Evolutionary conservation across 2,888 invertebrate species (phyloP).

Genomic region (Diaprepes abbreviatus): DNA sequence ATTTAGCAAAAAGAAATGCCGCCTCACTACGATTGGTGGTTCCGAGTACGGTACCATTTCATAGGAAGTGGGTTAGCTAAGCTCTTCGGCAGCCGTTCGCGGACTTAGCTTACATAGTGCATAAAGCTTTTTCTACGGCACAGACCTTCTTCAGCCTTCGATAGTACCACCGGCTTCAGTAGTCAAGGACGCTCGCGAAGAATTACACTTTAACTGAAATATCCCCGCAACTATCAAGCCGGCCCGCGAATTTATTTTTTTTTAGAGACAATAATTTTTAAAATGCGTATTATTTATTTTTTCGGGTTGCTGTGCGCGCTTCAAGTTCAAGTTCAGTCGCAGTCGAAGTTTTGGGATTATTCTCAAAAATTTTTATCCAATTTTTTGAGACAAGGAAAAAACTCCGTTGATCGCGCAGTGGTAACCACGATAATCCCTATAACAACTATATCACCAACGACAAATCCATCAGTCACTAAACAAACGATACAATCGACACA

Average conservation of each 20-base stretch:
- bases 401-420: slow-evolving; percentile 53
- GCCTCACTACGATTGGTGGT: slow-evolving; percentile 45
- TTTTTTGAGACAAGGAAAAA: slow-evolving; percentile 63
- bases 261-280: slow-evolving; percentile 24
- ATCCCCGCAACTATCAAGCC: slow-evolving; percentile 26
- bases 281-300: slow-evolving; percentile 46
- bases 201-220: slow-evolving; percentile 44
- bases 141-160: slow-evolving; percentile 65
- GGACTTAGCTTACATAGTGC: slow-evolving; percentile 61
- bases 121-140: slow-evolving; percentile 63
- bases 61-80: slow-evolving; percentile 68
- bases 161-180: slow-evolving; percentile 57
- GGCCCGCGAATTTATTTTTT: slow-evolving; percentile 35
- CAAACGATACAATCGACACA: slow-evolving; percentile 12
- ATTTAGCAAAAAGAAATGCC: slow-evolving; percentile 36
- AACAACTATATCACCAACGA: slow-evolving; percentile 37
- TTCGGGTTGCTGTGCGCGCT: slow-evolving; percentile 57
- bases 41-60: slow-evolving; percentile 64
- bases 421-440: slow-evolving; percentile 40
- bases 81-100: slow-evolving; percentile 61
- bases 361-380: slow-evolving; percentile 60
- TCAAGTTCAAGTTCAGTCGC: slow-evolving; percentile 58
- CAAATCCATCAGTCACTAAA: slow-evolving; percentile 9
- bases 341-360: slow-evolving; percentile 61
- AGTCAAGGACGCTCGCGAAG: slow-evolving; percentile 59